Percentiles rank a stretch among this genome's conserved stretches.
Evolutionary conservation across 2,888 invertebrate genomes (phyloP).

Genomic region (Romanomermis culicivorax): DNA sequence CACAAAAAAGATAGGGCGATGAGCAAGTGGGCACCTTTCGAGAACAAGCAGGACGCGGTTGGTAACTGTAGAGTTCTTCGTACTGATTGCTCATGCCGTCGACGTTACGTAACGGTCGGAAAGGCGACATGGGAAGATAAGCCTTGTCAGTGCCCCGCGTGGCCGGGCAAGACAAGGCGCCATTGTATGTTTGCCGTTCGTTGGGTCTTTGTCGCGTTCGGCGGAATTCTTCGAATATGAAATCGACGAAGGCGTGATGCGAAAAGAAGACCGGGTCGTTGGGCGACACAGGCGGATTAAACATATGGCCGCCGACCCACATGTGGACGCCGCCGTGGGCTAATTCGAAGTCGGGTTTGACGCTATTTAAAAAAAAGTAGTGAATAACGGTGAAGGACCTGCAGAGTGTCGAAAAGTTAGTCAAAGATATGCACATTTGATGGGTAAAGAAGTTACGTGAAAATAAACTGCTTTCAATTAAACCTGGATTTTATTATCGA

Average conservation of each 20-base stretch:
- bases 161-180: conserved; percentile 8
- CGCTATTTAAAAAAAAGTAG: too few species aligned
- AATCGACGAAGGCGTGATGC: conserved; percentile 29
- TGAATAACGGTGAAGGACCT: too few species aligned
- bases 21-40: conserved; percentile 6
- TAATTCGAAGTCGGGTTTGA: conserved; percentile 19
- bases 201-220: conserved; percentile 15
- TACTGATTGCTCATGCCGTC: conserved; percentile 10
- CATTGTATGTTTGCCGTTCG: conserved; percentile 1
- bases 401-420: too few species aligned
- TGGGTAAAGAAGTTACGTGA: too few species aligned
- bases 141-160: background rate
- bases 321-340: conserved; percentile 19
- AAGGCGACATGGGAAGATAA: conserved; percentile 10
- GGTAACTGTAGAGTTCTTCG: conserved; percentile 8
- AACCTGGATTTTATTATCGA: too few species aligned
- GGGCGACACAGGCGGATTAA: conserved; percentile 21
- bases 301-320: conserved; percentile 20
- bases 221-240: conserved; percentile 27
- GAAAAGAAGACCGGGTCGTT: conserved; percentile 30
- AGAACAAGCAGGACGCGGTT: conserved; percentile 8
- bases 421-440: too few species aligned
- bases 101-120: conserved; percentile 7
- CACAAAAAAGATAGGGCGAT: conserved; percentile 18
- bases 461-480: too few species aligned